phyloP scores from a whole-genome alignment of 2,113 vertebrate genomes.

The Poeciliopsis prolifica region DNA sequence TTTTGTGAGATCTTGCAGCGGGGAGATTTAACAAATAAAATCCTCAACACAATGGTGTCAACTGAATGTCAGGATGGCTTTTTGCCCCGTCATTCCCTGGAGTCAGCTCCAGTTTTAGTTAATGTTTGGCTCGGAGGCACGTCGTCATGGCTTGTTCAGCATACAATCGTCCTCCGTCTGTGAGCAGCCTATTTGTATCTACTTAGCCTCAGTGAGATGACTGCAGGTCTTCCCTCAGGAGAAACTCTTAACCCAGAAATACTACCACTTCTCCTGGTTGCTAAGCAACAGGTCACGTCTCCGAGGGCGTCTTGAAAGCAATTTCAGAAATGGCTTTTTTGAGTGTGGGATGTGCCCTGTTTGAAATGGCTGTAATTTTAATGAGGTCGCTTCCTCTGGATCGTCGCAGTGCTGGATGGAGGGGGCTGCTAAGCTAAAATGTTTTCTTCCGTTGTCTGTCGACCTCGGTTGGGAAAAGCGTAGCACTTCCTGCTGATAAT shows the following conservation, averaged over 20 bases:
- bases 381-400: conserved; percentile 27
- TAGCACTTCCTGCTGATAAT: not conserved
- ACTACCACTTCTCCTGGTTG: conserved; percentile 64
- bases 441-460: not conserved
- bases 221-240: conserved; percentile 25
- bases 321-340: conserved; percentile 48
- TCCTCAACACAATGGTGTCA: conserved; percentile 3
- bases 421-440: not conserved
- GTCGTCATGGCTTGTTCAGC: conserved; percentile 7
- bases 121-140: conserved; percentile 5
- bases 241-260: conserved; percentile 59
- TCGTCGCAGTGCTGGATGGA: not conserved
- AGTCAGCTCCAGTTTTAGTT: conserved; percentile 8
- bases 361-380: conserved; percentile 53
- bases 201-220: conserved; percentile 39
- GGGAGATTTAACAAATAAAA: conserved; percentile 16
- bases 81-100: not conserved
- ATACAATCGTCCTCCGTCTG: conserved; percentile 21
- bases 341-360: conserved; percentile 51
- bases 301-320: conserved; percentile 51
- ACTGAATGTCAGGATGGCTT: conserved; percentile 26
- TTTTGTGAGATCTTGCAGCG: conserved; percentile 14
- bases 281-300: conserved; percentile 72
- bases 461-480: not conserved
- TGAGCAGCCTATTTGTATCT: conserved; percentile 51